These are phyloP conservation scores for Nycticebus coucang DNA, from an alignment of 2,113 vertebrate species.

Conservation along the genomic window DNA sequence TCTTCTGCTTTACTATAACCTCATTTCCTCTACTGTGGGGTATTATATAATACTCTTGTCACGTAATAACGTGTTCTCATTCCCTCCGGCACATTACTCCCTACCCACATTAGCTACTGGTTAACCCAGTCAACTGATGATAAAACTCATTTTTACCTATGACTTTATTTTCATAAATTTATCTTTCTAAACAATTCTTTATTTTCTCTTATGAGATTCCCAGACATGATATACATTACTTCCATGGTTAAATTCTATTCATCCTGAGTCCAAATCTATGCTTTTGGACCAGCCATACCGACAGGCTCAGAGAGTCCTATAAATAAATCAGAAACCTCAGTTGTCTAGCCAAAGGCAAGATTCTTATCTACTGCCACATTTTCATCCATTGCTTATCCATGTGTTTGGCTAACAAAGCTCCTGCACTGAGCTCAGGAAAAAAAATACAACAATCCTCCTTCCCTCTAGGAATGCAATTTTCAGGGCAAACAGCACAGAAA, in stretches of 20 bases:
- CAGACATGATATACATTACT: neutral
- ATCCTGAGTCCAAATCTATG: neutral
- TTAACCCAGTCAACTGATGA: neutral
- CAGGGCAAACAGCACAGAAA: neutral
- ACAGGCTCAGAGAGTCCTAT: neutral
- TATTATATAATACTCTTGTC: neutral
- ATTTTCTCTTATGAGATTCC: neutral
- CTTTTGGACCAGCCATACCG: neutral
- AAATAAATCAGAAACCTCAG: neutral
- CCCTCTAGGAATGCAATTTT: neutral
- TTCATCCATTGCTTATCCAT: neutral
- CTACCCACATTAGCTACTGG: neutral
- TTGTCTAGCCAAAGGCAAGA: neutral
- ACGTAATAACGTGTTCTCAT: neutral
- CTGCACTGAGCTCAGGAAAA: neutral
- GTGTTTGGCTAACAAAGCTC: slow-evolving; percentile 1
- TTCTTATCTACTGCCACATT: neutral
- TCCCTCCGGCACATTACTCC: neutral
- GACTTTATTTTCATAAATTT: slow-evolving; percentile 25
- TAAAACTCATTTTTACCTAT: neutral
- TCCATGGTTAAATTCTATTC: neutral
- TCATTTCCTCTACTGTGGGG: neutral
- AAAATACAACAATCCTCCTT: neutral
- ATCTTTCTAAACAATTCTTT: neutral
- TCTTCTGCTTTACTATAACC: neutral